Conservation (phyloP, 2,797 vertebrate species). For the Sebastes iracundus region DNA sequence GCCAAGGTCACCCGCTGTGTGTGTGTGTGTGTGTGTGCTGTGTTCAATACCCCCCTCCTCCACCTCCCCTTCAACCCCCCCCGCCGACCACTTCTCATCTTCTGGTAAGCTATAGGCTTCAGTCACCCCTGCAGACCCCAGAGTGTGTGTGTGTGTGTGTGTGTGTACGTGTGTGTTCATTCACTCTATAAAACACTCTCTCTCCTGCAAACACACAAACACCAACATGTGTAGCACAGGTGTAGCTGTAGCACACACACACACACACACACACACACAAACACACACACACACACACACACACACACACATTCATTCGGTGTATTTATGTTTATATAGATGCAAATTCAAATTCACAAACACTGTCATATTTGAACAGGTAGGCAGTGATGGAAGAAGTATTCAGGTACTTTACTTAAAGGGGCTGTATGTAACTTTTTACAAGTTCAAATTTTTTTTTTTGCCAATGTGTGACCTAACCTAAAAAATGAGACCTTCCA, state of each 20-base stretch:
- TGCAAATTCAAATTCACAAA: not conserved
- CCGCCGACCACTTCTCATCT: conserved; percentile 55
- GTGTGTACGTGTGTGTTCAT: not conserved
- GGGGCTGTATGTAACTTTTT: no score
- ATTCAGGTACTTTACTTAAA: no score
- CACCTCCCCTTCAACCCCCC: conserved; percentile 3
- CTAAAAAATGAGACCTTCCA: no score
- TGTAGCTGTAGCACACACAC: not conserved
- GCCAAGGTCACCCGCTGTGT: conserved; percentile 89
- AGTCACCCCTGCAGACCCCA: conserved; percentile 56
- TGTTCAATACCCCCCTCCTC: conserved; percentile 64
- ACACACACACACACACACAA: no score
- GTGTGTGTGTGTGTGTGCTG: conserved; percentile 44
- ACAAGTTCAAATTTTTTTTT: no score
- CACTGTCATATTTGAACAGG: not conserved
- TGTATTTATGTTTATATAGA: not conserved
- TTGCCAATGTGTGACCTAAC: no score
- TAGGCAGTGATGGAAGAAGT: not conserved
- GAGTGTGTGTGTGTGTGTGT: not conserved
- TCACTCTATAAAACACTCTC: conserved; percentile 20
- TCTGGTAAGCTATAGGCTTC: conserved; percentile 61
- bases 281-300: no score
- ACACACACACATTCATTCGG: not conserved
- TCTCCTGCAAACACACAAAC: no score
- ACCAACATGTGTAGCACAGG: not conserved